phyloP scores from a whole-genome alignment of 2,113 vertebrate species.

The Crotalus viridis region DNA sequence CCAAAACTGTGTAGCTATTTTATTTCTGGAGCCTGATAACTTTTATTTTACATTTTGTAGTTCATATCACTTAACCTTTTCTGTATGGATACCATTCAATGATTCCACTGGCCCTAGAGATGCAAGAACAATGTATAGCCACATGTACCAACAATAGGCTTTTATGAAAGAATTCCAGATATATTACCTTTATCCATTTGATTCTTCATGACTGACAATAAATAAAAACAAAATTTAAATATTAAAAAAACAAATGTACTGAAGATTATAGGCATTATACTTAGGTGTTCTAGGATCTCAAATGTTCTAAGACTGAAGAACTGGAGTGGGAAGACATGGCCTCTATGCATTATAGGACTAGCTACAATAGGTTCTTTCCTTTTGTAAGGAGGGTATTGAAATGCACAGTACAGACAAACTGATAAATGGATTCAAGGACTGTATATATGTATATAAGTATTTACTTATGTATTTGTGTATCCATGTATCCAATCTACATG shows the following conservation, averaged over 20 bases:
- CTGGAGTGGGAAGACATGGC: no score
- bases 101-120: not conserved
- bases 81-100: not conserved
- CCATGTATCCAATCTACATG: not conserved
- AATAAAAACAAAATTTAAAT: not conserved
- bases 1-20: not conserved
- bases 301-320: not conserved
- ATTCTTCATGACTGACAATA: not conserved
- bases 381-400: not conserved
- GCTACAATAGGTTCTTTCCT: not conserved
- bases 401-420: not conserved
- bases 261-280: not conserved
- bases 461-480: not conserved
- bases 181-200: not conserved
- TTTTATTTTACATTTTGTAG: not conserved
- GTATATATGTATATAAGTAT: not conserved
- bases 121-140: not conserved
- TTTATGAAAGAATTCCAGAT: not conserved
- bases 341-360: not conserved
- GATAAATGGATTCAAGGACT: not conserved
- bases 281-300: not conserved
- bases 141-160: not conserved
- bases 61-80: not conserved
- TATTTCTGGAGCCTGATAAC: not conserved
- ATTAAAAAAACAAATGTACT: not conserved